Conservation (phyloP, 2,888 invertebrate genomes). For the Drosophila yooni region DNA sequence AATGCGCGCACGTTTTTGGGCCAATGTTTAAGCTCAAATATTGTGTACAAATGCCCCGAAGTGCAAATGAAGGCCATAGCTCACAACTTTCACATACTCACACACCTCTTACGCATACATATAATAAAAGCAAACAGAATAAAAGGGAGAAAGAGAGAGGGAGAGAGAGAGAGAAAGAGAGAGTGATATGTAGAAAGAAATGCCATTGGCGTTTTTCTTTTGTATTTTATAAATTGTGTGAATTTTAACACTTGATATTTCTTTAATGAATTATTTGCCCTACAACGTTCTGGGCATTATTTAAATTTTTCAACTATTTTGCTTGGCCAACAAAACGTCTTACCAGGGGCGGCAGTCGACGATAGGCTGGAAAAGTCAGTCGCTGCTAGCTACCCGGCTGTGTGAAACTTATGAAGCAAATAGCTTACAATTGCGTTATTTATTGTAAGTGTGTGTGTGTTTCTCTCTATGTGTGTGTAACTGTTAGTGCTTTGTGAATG, state of each 20-base stretch:
- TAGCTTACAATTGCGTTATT: slow-evolving; percentile 79
- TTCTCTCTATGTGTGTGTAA: slow-evolving; percentile 9
- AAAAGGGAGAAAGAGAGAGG: not conserved
- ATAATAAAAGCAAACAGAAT: slow-evolving; percentile 5
- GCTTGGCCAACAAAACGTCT: slow-evolving; percentile 53
- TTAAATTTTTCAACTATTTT: slow-evolving; percentile 78
- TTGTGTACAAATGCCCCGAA: slow-evolving; percentile 53
- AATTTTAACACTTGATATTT: slow-evolving; percentile 81
- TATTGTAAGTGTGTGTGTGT: slow-evolving; percentile 56
- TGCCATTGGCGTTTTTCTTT: slow-evolving; percentile 67
- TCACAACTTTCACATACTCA: slow-evolving; percentile 15
- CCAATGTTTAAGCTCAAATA: slow-evolving; percentile 46
- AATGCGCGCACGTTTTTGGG: slow-evolving; percentile 52
- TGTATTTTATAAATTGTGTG: slow-evolving; percentile 75
- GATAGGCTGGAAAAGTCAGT: slow-evolving; percentile 58
- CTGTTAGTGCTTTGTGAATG: slow-evolving; percentile 10
- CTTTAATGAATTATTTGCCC: slow-evolving; percentile 76
- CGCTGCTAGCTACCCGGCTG: slow-evolving; percentile 37
- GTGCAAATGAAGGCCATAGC: slow-evolving; percentile 45
- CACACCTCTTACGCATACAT: not conserved
- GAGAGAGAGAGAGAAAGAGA: not conserved
- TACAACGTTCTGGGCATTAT: slow-evolving; percentile 62
- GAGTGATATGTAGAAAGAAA: not conserved
- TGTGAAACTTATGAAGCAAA: slow-evolving; percentile 73
- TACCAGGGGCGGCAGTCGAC: not conserved